phyloP scores from a whole-genome alignment of 1,140 invertebrate genomes.

The Eupristina koningsbergeri region DNA sequence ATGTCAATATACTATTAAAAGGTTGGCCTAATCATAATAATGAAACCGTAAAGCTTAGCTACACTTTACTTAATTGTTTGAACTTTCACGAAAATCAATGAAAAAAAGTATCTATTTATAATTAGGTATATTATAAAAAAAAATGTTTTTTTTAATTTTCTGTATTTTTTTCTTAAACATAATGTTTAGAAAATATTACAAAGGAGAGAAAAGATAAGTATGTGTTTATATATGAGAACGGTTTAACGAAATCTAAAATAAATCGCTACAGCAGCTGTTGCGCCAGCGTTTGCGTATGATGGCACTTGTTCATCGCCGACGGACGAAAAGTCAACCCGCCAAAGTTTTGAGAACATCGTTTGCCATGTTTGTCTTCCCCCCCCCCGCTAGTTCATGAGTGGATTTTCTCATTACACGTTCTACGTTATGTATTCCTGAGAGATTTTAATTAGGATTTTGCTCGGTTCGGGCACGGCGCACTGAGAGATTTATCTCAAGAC shows the following conservation, averaged over 20 bases:
- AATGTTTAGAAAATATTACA: too few species aligned
- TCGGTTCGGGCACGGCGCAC: neutral
- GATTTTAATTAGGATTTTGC: constrained; percentile 44
- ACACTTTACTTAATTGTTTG: too few species aligned
- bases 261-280: constrained; percentile 70
- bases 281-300: constrained; percentile 44
- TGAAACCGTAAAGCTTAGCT: too few species aligned
- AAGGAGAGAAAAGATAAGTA: constrained; percentile 41
- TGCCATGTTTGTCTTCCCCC: constrained; percentile 44
- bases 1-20: too few species aligned
- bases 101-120: too few species aligned
- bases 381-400: constrained; percentile 13
- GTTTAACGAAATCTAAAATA: constrained; percentile 68
- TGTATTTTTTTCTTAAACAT: too few species aligned
- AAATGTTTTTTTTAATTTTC: too few species aligned
- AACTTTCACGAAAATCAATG: too few species aligned
- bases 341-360: constrained; percentile 2
- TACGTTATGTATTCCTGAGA: constrained; percentile 14
- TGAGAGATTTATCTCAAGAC: neutral
- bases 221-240: constrained; percentile 7
- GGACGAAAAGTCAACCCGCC: constrained; percentile 15
- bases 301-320: neutral
- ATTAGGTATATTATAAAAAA: too few species aligned
- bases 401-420: neutral
- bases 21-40: too few species aligned